phyloP scores from a whole-genome alignment of 2,888 invertebrate genomes.

The Meiosimyza platycephala region DNA sequence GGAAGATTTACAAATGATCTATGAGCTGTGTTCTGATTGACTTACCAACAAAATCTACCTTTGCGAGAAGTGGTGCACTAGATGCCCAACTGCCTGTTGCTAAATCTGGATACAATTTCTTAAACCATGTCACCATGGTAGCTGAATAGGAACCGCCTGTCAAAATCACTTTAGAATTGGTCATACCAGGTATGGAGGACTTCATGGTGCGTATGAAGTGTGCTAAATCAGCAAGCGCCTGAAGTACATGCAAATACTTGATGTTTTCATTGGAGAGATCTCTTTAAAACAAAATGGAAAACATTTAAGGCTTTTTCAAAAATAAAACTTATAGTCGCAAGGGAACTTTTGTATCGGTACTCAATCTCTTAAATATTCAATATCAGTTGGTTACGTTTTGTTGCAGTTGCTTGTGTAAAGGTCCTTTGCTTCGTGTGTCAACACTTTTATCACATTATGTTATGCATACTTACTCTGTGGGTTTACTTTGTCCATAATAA shows the following conservation, averaged over 20 bases:
- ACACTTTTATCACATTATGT: no score
- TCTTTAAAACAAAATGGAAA: constrained; percentile 57
- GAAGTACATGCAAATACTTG: constrained; percentile 73
- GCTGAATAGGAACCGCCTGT: constrained; percentile 78
- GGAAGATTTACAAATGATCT: neutral
- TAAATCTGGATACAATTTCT: constrained; percentile 74
- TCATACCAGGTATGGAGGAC: constrained; percentile 57
- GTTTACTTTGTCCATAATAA: constrained; percentile 81
- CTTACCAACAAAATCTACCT: constrained; percentile 71
- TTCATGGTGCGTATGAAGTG: constrained; percentile 72
- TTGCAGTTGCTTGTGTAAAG: no score
- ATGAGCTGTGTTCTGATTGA: neutral
- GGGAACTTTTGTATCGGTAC: no score
- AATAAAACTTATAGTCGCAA: no score
- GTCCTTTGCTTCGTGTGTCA: neutral
- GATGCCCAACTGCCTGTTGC: constrained; percentile 73
- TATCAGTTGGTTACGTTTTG: no score
- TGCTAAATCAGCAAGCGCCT: constrained; percentile 76
- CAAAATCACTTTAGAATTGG: constrained; percentile 68
- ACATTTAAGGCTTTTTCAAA: no score
- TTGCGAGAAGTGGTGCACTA: constrained; percentile 75
- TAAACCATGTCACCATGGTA: constrained; percentile 77
- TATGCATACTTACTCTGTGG: constrained; percentile 71
- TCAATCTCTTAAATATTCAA: no score
- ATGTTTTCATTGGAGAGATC: constrained; percentile 71